Conservation (phyloP, 2,113 vertebrate species). For the Podocnemis expansa region DNA sequence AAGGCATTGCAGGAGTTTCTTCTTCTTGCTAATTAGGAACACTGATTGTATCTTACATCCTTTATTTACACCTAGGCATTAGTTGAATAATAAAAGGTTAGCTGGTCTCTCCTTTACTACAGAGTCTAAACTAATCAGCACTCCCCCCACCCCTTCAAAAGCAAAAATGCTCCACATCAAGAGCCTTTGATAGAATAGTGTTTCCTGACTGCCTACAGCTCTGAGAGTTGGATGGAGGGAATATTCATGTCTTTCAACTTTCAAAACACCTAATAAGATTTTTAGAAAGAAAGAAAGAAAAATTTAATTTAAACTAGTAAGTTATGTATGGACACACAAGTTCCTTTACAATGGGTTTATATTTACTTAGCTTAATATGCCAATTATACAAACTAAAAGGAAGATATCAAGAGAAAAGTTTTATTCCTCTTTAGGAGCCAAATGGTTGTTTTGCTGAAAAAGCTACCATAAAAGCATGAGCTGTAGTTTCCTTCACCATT, state of each 20-base stretch:
- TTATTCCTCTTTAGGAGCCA: not conserved
- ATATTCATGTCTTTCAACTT: not conserved
- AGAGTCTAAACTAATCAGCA: not conserved
- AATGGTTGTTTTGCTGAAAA: not conserved
- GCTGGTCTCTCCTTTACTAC: fast-evolving
- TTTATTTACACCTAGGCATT: not conserved
- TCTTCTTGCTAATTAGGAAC: not conserved
- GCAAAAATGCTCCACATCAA: fast-evolving
- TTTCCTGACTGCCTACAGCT: not conserved
- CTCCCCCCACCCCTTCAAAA: fast-evolving
- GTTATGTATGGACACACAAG: not conserved
- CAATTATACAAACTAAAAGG: not conserved
- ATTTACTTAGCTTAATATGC: not conserved
- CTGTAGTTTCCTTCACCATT: not conserved
- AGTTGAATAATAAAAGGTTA: not conserved
- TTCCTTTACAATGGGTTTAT: not conserved
- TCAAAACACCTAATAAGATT: not conserved
- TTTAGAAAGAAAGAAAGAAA: too few species aligned
- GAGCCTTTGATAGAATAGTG: not conserved
- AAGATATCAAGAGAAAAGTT: not conserved
- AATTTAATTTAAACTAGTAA: too few species aligned
- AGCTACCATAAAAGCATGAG: not conserved
- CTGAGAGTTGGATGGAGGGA: not conserved
- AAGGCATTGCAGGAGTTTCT: not conserved
- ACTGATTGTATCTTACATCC: not conserved